Percentiles rank a stretch among this genome's conserved stretches.
These are phyloP conservation scores for Albula glossodonta DNA, from an alignment of 2,113 vertebrate genomes.

Conservation along the genomic window DNA sequence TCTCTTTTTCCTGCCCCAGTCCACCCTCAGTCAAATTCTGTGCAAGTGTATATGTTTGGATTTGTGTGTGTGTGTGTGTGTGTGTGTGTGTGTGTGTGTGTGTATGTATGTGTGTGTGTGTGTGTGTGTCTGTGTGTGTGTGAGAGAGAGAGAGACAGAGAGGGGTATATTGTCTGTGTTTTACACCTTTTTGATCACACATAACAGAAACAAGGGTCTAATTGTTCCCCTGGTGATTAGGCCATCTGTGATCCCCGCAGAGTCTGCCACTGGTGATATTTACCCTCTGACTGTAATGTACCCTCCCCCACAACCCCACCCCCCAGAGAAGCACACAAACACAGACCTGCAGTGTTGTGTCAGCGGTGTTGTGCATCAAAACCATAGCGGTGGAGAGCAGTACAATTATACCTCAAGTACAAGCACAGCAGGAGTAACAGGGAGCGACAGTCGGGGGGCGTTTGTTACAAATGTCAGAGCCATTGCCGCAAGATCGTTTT, in stretches of 20 bases:
- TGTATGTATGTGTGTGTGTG: neutral
- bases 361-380: neutral
- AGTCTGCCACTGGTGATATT: constrained; percentile 17
- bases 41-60: neutral
- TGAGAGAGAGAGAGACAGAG: neutral
- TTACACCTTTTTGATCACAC: constrained; percentile 7
- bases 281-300: neutral
- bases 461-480: constrained; percentile 2
- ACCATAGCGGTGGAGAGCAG: neutral
- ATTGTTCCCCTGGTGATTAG: constrained; percentile 28
- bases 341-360: constrained; percentile 5
- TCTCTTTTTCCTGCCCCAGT: constrained; percentile 8
- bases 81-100: neutral
- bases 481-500: neutral
- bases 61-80: neutral
- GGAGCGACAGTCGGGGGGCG: constrained; percentile 8
- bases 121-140: neutral
- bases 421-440: constrained; percentile 14
- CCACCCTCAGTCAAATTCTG: neutral
- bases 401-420: constrained; percentile 11
- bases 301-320: neutral
- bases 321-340: neutral
- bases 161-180: neutral
- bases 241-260: constrained; percentile 25
- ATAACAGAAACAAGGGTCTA: constrained; percentile 24